Evolutionary conservation across 2,113 vertebrate genomes (phyloP).

Genomic region (Sebastes schlegelii): DNA sequence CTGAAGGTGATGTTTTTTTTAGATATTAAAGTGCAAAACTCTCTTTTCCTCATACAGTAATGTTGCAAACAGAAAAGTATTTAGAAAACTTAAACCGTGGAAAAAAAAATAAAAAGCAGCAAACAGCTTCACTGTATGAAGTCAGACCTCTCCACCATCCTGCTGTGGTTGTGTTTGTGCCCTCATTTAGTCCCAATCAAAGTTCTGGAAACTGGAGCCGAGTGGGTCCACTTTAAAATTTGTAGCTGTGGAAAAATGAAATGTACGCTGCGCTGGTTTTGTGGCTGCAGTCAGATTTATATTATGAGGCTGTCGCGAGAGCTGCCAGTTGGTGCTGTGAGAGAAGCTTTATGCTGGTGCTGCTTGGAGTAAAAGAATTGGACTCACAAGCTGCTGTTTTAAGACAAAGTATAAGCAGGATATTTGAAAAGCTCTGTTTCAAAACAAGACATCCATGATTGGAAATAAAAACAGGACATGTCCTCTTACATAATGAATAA

Average conservation of each 20-base stretch:
- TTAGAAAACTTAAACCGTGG: slow-evolving; percentile 5
- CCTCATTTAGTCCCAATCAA: slow-evolving; percentile 69
- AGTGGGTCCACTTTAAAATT: slow-evolving; percentile 64
- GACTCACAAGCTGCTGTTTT: neutral
- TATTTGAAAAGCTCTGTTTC: neutral
- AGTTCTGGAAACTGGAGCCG: slow-evolving; percentile 61
- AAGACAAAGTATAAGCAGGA: neutral
- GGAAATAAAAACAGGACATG: slow-evolving; percentile 15
- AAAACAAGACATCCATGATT: neutral
- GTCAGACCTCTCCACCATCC: neutral
- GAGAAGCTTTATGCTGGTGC: slow-evolving; percentile 43
- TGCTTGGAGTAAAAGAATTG: neutral
- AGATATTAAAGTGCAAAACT: neutral
- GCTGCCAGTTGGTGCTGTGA: slow-evolving; percentile 25
- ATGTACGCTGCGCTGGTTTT: slow-evolving; percentile 56
- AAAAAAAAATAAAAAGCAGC: slow-evolving; percentile 1
- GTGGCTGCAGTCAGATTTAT: slow-evolving; percentile 54
- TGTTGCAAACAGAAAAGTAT: neutral
- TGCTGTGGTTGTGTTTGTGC: slow-evolving; percentile 48
- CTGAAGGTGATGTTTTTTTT: neutral
- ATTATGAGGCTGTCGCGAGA: slow-evolving; percentile 45
- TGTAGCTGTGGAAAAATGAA: slow-evolving; percentile 74
- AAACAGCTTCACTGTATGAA: slow-evolving; percentile 3
- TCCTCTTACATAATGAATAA: slow-evolving; percentile 7
- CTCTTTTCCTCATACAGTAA: too few species aligned